A percentile compares a stretch with the other conserved stretches of the same genome.
phyloP scores from a whole-genome alignment of 2,113 vertebrate species.

The Dromiciops gliroides region DNA sequence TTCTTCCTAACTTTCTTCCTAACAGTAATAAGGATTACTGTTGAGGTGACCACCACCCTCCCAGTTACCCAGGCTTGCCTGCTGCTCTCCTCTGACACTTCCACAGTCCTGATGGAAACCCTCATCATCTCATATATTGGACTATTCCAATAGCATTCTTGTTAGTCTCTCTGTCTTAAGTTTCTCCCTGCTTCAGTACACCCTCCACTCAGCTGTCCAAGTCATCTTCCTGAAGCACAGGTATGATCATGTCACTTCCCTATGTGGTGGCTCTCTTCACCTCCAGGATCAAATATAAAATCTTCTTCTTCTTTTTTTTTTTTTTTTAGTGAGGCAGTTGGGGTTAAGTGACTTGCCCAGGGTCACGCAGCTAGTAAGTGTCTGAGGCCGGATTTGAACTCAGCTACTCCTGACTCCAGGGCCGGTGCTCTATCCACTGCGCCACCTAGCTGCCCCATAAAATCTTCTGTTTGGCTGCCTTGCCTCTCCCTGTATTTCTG shows the following conservation, averaged over 20 bases:
- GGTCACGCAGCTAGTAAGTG: no score
- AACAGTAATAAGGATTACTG: no score
- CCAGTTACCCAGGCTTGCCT: background rate
- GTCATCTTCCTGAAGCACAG: background rate
- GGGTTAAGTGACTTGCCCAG: no score
- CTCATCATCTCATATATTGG: background rate
- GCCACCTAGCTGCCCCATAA: no score
- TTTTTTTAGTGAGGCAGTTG: no score
- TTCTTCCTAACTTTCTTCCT: background rate
- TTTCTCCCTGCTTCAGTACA: background rate
- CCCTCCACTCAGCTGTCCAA: background rate
- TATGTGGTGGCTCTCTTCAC: background rate
- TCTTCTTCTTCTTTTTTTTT: background rate
- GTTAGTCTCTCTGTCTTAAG: background rate
- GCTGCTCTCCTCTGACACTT: background rate
- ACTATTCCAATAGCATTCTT: background rate
- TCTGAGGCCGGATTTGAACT: no score
- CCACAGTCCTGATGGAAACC: background rate
- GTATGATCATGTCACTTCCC: background rate
- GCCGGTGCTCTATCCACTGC: no score
- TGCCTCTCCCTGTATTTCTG: background rate
- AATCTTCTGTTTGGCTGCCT: background rate
- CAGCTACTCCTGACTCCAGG: no score
- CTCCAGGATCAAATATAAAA: background rate
- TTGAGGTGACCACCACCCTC: background rate